Evolutionary conservation across 1,140 invertebrate species (phyloP), one percentile per base, ranked within the genome.

Genomic region (Pseudomyrmex cubaensis): DNA sequence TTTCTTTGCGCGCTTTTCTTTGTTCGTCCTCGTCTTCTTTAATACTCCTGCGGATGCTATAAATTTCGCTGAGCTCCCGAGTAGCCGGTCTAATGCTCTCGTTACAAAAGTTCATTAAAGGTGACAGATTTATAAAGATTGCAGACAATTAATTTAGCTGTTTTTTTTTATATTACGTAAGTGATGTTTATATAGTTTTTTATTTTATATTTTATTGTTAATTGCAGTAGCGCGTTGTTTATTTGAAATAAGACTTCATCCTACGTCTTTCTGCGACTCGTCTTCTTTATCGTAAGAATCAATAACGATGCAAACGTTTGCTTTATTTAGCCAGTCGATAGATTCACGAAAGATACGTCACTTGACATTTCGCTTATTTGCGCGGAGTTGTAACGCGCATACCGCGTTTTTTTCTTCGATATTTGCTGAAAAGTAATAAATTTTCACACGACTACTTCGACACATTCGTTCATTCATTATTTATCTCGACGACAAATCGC

Each of bases 341-440:
- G 77, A 86, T 82, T 48, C 82, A 80, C 44, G 46, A 63, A 35
- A 35, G 75, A 90, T 88, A 66, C 67, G 69, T 80, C 76, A 62
- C 59, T 59, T 73, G 66, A 63, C 74, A 76, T 83, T 80, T 83
- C 57, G 22, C n/a, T 76, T 83, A 35, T 87, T 61, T 54, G 63
- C 69, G 50, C 72, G 64, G 44, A 17, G 56, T 50, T 25, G 25
- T 25, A 25, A 25, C 25, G 52, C 15, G 67, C 59, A 66, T 67
- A 63, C 78, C 75, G 56, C 56, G 63, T 35, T 20, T 57, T 13
- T 20, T 25, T 25, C 25, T 25, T 25, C 25, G 3, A 8, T 2
- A 73, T 54, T 62, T 82, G 83, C 82, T 61, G 89, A 84, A 89
- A 90, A 87, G 78, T 87, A 86, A 90, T 83, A 84, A 89, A 86